Base-by-base conservation (phyloP, 1,140 invertebrate genomes). In the Penaeus japonicus region DNA sequence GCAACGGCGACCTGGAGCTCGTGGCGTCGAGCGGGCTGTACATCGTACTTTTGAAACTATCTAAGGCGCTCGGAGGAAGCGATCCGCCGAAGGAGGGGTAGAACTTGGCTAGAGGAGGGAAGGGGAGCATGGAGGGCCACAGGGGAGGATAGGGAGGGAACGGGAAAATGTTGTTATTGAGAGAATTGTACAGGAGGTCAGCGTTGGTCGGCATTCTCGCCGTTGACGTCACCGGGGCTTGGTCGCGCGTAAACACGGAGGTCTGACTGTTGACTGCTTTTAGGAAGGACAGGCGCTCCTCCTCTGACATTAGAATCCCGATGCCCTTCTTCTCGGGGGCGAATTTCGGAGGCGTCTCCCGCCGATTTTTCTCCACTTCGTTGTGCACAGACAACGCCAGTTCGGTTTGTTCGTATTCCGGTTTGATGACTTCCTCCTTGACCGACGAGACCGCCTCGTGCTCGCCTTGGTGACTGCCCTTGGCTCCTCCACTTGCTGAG, bases 121-220 rank as follows among this genome's bases (percentile, higher is more conserved):
- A 90, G 27, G 88, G 90, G 24, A 90, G 78, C 81, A 90, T 87
- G 24, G 90, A 90, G 24, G 90, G 88, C 90, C 90, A 90, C 24
- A 90, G 73, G 15, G 90, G 87, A 35, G 90, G 90, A 22, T 89
- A 89, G 12, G 84, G 86, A 22, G 90, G 87, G 54, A 89, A 87
- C 22, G 88, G 81, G 59, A 89, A 89, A 39, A 90, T 87, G 53
- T 89, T 89, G 75, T 90, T 90, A 65, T 90, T 90, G 47, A 90
- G 75, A 59, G 90, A 89, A 24, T 57, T 81, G 77, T 90, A 90
- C 12, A 84, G 62, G 18, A 90, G 88, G 85, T 90, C 90, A 22
- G 85, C 80, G 5, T 70, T 86, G 22, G 89, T 73, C 24, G 89
- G 75, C 53, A 78, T 55, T 57, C 87, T 75, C 32, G 73, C 86